Conservation (phyloP, 2,113 vertebrate species). For the rabbit (Oryctolagus cuniculus) region DNA sequence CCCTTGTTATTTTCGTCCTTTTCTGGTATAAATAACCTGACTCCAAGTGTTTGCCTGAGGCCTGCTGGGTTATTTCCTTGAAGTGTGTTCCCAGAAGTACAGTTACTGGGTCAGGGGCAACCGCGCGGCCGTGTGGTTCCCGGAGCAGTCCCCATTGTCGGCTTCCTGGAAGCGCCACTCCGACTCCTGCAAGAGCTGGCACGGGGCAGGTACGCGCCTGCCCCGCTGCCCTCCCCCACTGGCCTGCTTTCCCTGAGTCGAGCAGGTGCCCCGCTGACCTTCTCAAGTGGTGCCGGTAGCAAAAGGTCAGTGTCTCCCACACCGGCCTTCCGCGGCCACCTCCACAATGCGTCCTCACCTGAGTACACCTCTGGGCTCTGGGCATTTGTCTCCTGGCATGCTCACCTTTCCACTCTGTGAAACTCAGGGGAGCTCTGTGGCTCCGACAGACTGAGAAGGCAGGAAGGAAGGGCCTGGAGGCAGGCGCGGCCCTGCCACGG, state of each 20-base stretch:
- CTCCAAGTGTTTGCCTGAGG: background rate
- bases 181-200: background rate
- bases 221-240: background rate
- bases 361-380: background rate
- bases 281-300: background rate
- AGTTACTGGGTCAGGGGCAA: constrained; percentile 78
- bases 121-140: background rate
- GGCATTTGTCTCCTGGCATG: background rate
- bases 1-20: constrained; percentile 43
- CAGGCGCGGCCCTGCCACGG: background rate
- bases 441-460: background rate
- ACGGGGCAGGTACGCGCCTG: accelerated
- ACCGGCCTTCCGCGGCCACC: background rate
- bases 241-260: background rate
- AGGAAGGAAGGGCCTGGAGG: background rate
- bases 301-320: background rate
- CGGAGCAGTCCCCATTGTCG: background rate
- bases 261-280: constrained; percentile 39
- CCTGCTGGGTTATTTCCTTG: constrained; percentile 67
- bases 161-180: constrained; percentile 69
- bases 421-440: background rate
- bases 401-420: background rate
- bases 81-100: constrained; percentile 70
- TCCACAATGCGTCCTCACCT: too few species aligned
- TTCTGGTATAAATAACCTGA: constrained; percentile 71